Evolutionary conservation across 2,797 vertebrate genomes (phyloP).

Genomic region (Melanotaenia pygmaea): DNA sequence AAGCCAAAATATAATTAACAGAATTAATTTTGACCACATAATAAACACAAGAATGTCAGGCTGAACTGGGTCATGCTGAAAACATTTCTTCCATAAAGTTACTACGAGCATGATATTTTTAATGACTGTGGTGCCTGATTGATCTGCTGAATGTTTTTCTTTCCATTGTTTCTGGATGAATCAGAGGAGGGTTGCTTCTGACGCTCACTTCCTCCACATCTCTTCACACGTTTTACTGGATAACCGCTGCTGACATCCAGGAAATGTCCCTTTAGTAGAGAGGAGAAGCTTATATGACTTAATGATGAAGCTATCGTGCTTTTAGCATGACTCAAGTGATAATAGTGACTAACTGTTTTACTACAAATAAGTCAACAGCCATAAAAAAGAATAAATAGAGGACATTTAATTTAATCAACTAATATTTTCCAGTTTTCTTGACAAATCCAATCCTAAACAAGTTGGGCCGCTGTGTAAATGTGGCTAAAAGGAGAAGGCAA

Average conservation of each 20-base stretch:
- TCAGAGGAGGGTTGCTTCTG: constrained; percentile 57
- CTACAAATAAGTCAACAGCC: no score
- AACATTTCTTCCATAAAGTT: neutral
- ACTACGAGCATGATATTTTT: constrained; percentile 27
- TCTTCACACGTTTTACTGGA: constrained; percentile 46
- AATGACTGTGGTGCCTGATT: constrained; percentile 9
- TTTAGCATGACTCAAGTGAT: neutral
- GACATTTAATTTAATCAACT: no score
- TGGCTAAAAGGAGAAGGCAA: no score
- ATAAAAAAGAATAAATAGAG: no score
- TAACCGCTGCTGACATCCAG: neutral
- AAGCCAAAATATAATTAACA: neutral
- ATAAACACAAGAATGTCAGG: neutral
- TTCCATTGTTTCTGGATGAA: constrained; percentile 37
- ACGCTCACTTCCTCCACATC: constrained; percentile 52
- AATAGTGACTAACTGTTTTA: no score
- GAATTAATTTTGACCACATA: neutral
- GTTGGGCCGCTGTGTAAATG: no score
- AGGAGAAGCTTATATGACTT: neutral
- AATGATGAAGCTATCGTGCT: neutral
- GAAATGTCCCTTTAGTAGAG: neutral
- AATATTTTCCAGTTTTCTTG: no score
- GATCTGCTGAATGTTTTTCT: constrained; percentile 43
- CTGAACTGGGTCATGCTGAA: constrained; percentile 2
- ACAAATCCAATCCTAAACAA: no score